phyloP scores from a whole-genome alignment of 2,113 vertebrate genomes.

The Esox niger region DNA sequence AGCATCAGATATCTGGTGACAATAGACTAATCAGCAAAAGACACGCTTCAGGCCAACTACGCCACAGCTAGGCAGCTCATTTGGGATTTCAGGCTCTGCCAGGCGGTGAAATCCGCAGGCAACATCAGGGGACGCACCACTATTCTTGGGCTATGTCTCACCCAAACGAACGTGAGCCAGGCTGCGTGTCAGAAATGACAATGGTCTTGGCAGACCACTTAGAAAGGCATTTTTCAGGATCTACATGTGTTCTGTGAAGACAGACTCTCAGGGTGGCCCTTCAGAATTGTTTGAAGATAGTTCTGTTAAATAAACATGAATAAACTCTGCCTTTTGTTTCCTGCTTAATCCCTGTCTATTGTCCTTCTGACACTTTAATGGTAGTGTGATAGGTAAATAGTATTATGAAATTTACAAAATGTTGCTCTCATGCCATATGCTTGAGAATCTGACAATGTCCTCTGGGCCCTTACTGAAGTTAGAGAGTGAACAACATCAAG shows the following conservation, averaged over 20 bases:
- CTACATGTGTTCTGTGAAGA: conserved; percentile 1
- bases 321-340: conserved; percentile 20
- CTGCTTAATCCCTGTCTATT: conserved; percentile 11
- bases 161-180: conserved; percentile 8
- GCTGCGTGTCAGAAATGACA: conserved; percentile 19
- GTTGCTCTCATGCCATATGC: conserved; percentile 26
- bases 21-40: conserved; percentile 63
- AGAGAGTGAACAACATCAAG: conserved; percentile 35
- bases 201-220: conserved; percentile 21
- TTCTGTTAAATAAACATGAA: conserved; percentile 14
- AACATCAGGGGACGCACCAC: conserved; percentile 30
- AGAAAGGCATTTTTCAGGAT: conserved; percentile 21
- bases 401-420: conserved; percentile 8
- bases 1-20: conserved; percentile 57
- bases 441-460: conserved; percentile 52
- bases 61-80: conserved; percentile 41
- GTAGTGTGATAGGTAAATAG: conserved; percentile 11
- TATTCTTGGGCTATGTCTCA: conserved; percentile 20
- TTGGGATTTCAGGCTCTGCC: conserved; percentile 33
- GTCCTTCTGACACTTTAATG: not conserved
- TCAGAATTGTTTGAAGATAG: not conserved
- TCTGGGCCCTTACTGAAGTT: conserved; percentile 24
- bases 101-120: conserved; percentile 27
- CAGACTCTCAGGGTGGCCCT: not conserved
- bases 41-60: conserved; percentile 53